Conservation (phyloP, 2,113 vertebrate species). For the Clinocottus analis region DNA sequence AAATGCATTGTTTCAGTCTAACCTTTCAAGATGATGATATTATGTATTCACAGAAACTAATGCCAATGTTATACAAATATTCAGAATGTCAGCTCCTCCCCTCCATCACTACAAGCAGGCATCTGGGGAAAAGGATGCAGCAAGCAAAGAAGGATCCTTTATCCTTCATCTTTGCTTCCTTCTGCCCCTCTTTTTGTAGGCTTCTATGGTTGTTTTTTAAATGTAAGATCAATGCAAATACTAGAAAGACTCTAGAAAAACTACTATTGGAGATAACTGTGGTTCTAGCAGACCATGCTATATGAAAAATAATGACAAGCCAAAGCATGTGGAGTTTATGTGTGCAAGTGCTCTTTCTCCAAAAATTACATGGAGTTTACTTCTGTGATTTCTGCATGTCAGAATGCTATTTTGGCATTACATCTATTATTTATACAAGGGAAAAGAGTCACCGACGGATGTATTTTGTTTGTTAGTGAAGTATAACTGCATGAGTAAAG, state of each 20-base stretch:
- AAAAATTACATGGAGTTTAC: neutral
- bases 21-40: neutral
- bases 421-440: neutral
- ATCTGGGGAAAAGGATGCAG: slow-evolving; percentile 78
- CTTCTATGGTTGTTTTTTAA: neutral
- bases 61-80: slow-evolving; percentile 1
- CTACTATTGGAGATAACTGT: neutral
- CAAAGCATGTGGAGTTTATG: neutral
- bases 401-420: neutral
- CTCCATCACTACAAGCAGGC: slow-evolving; percentile 28
- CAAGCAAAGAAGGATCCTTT: neutral
- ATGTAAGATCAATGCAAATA: neutral
- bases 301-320: neutral
- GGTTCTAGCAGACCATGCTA: neutral
- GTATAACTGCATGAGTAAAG: neutral
- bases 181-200: neutral
- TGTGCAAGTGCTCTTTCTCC: neutral
- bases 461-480: neutral
- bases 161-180: neutral
- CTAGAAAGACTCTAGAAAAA: neutral
- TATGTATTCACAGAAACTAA: neutral
- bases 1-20: neutral
- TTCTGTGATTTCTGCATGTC: neutral
- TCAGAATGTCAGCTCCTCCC: slow-evolving; percentile 16
- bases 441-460: neutral